Evolutionary conservation across 2,888 invertebrate genomes (phyloP).

Genomic region (Notodonta ziczac): DNA sequence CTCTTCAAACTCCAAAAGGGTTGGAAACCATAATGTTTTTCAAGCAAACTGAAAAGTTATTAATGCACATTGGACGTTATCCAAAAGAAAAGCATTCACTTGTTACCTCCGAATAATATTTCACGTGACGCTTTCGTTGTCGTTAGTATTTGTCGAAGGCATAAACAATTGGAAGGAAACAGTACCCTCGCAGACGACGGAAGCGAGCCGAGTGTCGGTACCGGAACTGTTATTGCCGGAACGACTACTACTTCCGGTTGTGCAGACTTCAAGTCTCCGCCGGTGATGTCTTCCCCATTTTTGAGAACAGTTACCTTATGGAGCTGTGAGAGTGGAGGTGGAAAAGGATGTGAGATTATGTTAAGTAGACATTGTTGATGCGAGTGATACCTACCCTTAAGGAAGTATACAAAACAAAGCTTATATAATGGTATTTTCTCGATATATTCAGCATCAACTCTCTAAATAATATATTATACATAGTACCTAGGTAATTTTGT

Average conservation of each 20-base stretch:
- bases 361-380: neutral
- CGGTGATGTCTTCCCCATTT: slow-evolving; percentile 61
- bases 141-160: slow-evolving; percentile 69
- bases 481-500: too few species aligned
- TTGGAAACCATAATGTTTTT: neutral
- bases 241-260: slow-evolving; percentile 78
- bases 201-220: slow-evolving; percentile 77
- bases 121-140: slow-evolving; percentile 37
- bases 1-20: neutral
- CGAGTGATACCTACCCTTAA: too few species aligned
- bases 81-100: slow-evolving; percentile 4
- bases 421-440: too few species aligned
- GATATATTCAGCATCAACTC: too few species aligned
- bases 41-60: neutral
- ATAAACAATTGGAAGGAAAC: slow-evolving; percentile 79
- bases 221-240: slow-evolving; percentile 83
- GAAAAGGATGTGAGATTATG: neutral
- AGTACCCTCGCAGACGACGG: slow-evolving; percentile 75
- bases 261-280: slow-evolving; percentile 75
- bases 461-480: too few species aligned
- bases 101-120: slow-evolving; percentile 4
- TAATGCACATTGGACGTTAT: slow-evolving; percentile 3
- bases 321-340: neutral
- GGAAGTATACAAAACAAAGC: too few species aligned
- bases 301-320: slow-evolving; percentile 39